Base-by-base conservation (phyloP, 2,888 invertebrate species). In the Nomada lathburiana region DNA sequence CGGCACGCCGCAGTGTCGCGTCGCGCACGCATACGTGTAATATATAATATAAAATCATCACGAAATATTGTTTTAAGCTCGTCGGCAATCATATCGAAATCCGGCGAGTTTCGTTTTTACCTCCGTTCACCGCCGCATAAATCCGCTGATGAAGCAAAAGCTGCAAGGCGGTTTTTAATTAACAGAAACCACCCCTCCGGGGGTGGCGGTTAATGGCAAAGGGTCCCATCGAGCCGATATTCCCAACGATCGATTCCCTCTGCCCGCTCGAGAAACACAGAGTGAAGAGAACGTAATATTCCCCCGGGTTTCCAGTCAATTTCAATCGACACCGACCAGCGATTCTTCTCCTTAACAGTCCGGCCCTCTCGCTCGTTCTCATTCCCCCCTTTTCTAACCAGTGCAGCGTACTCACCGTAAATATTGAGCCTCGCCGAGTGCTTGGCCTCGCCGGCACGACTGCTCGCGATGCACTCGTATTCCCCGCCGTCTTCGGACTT, bases 391-490 rank as follows among this genome's bases (percentile, higher is more conserved):
- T 2, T 18, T 36, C 23, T 63, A 20, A 59, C 65, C 42, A 29
- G 13, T 55, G 53, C 47, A 2, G 13, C 62, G 64, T 65, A 84
- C 91, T 92, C 84, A 96, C 96, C 96, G 89, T 95, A 95, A 80
- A 96, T 94, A 91, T 95, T 95, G 82, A 96, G 93, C 75, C 94
- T 91, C 2, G 94, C 95, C 23, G 94, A 93, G 89, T 95, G 95
- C 23, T 90, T 90, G 5, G 94, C 93, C 63, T 91, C 91, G 13
- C 95, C 95, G 1, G 95, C 95, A 47, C 94, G 90, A 91, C 95
- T 95, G 83, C 91, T 93, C 44, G 95, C 95, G 18, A 93, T 93
- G 89, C 95, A 95, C 81, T 94, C 93, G 91, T 95, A 95, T 86
- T 94, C 94, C 11, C 95, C 95, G 62, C 95, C 95, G 89, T 95